A percentile compares a stretch with the other conserved stretches of the same genome.
Conservation (phyloP, 2,113 vertebrate genomes). For the Gymnocephalus cernua region DNA sequence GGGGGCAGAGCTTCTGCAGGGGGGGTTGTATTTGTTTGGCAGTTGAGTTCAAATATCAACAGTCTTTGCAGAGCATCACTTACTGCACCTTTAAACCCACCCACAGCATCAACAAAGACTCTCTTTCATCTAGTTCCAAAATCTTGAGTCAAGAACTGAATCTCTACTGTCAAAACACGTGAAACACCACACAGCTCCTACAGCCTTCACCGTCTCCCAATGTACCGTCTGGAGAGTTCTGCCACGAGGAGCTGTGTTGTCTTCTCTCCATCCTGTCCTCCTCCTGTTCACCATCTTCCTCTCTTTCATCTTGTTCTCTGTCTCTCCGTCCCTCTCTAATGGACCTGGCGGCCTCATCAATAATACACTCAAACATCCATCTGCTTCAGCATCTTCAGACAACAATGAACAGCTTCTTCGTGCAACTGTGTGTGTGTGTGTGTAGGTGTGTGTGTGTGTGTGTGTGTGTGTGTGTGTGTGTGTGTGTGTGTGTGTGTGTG, state of each 20-base stretch:
- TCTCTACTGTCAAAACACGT: background rate
- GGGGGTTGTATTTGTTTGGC: too few species aligned
- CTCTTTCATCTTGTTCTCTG: constrained; percentile 11
- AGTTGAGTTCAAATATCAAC: too few species aligned
- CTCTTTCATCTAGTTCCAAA: background rate
- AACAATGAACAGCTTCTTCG: constrained; percentile 54
- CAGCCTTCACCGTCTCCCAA: background rate
- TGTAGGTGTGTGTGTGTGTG: constrained; percentile 22
- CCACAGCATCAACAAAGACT: background rate
- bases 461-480: background rate
- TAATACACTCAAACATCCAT: constrained; percentile 69
- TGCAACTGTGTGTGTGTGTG: constrained; percentile 10
- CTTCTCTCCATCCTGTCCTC: background rate
- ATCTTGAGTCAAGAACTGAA: background rate
- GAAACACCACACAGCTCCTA: background rate
- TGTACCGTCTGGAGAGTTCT: background rate
- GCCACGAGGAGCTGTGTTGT: background rate
- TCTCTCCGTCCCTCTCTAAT: constrained; percentile 30
- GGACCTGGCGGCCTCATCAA: constrained; percentile 73
- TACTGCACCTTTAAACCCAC: background rate
- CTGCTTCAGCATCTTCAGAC: constrained; percentile 46
- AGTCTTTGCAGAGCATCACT: too few species aligned
- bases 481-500: constrained; percentile 3
- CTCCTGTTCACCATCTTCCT: background rate
- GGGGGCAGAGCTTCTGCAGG: too few species aligned